Evolutionary conservation across 2,797 vertebrate species (phyloP).

Genomic region (Poliocrania exsul): DNA sequence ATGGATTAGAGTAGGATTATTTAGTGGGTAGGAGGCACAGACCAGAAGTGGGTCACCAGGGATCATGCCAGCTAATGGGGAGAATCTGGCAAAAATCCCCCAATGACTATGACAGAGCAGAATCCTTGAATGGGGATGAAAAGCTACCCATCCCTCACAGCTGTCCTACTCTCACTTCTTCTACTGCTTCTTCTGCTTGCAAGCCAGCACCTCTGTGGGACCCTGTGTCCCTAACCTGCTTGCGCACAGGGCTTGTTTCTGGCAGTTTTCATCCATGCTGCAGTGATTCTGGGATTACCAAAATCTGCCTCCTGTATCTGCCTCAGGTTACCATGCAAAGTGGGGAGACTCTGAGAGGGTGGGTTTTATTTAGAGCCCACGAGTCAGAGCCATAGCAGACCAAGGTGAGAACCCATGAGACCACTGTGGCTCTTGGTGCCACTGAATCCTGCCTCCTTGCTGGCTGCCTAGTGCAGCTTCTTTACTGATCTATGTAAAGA

Average conservation of each 20-base stretch:
- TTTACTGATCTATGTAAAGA: neutral
- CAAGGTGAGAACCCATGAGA: neutral
- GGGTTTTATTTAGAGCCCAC: neutral
- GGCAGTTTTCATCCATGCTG: neutral
- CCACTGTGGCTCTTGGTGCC: neutral
- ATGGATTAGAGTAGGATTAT: neutral
- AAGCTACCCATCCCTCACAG: neutral
- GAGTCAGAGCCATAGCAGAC: neutral
- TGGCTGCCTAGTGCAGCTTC: neutral
- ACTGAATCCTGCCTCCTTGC: neutral
- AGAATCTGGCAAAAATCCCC: neutral
- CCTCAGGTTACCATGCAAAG: neutral
- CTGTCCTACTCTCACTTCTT: neutral
- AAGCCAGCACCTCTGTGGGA: neutral
- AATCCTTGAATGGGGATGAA: neutral
- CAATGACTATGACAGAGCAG: neutral
- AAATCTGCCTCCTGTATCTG: neutral
- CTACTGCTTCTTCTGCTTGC: neutral
- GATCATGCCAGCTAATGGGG: neutral
- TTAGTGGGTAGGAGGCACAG: neutral
- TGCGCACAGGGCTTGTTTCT: fast-evolving
- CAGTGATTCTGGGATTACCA: neutral
- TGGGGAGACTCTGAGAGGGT: neutral
- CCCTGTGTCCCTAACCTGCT: neutral
- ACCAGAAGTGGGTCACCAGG: neutral